A percentile compares a stretch with the other conserved stretches of the same genome.
Evolutionary conservation across 2,113 vertebrate species (phyloP).

Genomic region (Addax nasomaculatus): DNA sequence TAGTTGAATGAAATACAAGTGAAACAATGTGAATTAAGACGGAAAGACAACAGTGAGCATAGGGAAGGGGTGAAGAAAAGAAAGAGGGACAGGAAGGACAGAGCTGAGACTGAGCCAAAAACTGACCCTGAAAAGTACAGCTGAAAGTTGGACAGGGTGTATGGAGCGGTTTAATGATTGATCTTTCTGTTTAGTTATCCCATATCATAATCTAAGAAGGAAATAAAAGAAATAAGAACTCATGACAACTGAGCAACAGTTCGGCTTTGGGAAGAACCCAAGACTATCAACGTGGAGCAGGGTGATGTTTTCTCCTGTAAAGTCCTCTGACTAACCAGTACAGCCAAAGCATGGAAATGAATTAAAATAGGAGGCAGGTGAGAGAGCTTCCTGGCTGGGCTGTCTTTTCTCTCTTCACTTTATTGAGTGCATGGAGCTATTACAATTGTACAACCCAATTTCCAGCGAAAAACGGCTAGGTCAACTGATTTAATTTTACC

Average conservation of each 20-base stretch:
- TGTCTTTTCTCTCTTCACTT: background rate
- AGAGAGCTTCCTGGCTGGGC: background rate
- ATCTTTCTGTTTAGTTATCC: background rate
- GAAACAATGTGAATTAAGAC: background rate
- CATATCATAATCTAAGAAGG: background rate
- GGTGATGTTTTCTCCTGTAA: background rate
- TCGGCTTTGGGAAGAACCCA: background rate
- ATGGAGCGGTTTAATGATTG: background rate
- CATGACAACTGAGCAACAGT: background rate
- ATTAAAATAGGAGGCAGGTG: background rate
- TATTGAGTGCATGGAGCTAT: background rate
- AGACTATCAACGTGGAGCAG: background rate
- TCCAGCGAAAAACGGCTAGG: background rate
- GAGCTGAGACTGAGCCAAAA: background rate
- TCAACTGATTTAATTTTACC: slow-evolving; percentile 49
- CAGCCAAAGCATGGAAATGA: background rate
- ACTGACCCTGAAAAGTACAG: background rate
- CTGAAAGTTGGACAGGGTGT: background rate
- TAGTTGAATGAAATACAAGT: background rate
- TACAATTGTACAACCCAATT: background rate
- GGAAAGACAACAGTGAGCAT: background rate
- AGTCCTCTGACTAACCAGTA: background rate
- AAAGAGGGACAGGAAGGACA: background rate
- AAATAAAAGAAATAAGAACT: background rate
- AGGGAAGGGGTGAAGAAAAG: background rate